Percentiles rank a stretch among this genome's conserved stretches.
Conservation (phyloP, 2,113 vertebrate genomes). For the Chaetops frenatus region DNA sequence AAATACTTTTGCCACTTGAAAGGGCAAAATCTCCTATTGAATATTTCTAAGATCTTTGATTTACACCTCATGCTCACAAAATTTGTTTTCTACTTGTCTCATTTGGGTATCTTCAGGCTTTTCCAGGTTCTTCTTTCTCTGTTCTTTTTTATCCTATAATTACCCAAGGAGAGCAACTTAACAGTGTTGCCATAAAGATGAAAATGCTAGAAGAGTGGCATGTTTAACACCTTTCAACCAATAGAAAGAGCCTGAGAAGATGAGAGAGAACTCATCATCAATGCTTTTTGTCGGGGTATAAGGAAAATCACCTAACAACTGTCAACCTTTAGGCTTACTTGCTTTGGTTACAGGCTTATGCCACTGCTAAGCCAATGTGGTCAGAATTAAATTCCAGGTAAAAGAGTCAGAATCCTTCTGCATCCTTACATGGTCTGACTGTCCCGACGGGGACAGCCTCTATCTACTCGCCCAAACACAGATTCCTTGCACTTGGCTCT, state of each 20-base stretch:
- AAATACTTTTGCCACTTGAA: not conserved
- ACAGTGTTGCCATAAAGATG: not conserved
- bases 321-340: not conserved
- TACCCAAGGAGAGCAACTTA: not conserved
- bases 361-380: not conserved
- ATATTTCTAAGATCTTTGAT: not conserved
- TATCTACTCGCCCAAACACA: not conserved
- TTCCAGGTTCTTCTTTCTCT: not conserved
- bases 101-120: not conserved
- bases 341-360: not conserved
- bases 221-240: not conserved
- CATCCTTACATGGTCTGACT: slow-evolving; percentile 45
- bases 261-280: not conserved
- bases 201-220: not conserved
- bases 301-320: not conserved
- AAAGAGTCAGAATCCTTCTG: not conserved
- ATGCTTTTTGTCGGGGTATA: not conserved
- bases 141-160: not conserved
- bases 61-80: not conserved
- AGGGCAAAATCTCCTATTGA: not conserved
- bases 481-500: not conserved
- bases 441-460: not conserved
- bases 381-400: not conserved
- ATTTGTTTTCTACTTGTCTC: not conserved
- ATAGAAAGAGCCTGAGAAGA: not conserved